These are phyloP conservation scores for Tragelaphus oryx DNA, from an alignment of 2,797 vertebrate genomes.

Conservation along the genomic window DNA sequence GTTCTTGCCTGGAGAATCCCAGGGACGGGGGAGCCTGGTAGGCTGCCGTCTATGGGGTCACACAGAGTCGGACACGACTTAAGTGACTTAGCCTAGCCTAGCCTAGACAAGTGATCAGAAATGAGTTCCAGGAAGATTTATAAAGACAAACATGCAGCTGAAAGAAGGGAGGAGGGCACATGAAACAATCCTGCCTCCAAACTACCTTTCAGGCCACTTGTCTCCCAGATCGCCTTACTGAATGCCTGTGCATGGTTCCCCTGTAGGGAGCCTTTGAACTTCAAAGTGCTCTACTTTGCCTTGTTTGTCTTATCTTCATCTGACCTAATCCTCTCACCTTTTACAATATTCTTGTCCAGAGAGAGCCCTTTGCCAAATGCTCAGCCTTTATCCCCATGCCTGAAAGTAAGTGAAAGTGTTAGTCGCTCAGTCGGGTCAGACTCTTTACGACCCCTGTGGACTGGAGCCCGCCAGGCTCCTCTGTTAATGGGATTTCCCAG, in stretches of 20 bases:
- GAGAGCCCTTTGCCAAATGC: neutral
- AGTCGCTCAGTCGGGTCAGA: neutral
- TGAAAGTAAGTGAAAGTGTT: neutral
- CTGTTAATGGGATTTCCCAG: neutral
- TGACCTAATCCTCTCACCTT: neutral
- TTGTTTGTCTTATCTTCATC: neutral
- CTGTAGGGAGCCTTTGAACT: neutral
- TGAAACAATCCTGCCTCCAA: neutral
- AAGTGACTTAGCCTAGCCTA: too few species aligned
- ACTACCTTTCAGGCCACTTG: neutral
- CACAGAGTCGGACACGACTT: too few species aligned
- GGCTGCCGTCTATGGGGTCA: too few species aligned
- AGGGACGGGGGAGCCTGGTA: too few species aligned
- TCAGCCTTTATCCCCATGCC: neutral
- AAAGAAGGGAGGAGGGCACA: neutral
- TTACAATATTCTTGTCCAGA: neutral
- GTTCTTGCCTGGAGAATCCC: too few species aligned
- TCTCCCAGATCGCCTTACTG: neutral
- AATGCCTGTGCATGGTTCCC: neutral
- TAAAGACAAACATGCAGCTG: neutral
- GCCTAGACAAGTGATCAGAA: neutral
- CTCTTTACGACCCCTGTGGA: neutral
- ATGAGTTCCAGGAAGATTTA: neutral
- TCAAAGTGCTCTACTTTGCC: neutral
- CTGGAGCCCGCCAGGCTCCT: neutral